Evolutionary conservation across 2,113 vertebrate species (phyloP).

Genomic region (Terrapene triunguis): DNA sequence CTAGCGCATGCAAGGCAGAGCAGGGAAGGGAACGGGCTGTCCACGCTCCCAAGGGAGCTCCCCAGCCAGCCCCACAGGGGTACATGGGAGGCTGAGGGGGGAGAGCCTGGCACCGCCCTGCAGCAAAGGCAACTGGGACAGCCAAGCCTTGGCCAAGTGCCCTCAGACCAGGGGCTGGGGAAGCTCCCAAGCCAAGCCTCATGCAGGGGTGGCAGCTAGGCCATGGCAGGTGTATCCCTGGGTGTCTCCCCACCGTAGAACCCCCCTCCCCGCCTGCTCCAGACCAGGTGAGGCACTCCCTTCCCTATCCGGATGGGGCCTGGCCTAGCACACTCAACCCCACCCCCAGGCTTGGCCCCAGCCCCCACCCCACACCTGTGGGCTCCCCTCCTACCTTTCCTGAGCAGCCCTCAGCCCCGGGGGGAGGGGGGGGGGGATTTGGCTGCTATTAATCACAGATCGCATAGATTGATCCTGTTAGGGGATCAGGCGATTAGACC

Average conservation of each 20-base stretch:
- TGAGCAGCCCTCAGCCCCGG: no score
- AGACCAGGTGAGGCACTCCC: background rate
- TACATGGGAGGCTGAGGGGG: background rate
- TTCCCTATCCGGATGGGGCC: background rate
- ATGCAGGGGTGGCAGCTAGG: background rate
- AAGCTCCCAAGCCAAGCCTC: background rate
- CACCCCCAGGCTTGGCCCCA: no score
- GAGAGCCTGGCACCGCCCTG: background rate
- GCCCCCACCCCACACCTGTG: background rate
- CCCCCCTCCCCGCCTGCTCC: no score
- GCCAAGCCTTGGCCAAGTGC: background rate
- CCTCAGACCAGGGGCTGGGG: background rate
- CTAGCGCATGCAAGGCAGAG: background rate
- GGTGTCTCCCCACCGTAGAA: background rate
- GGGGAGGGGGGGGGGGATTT: background rate
- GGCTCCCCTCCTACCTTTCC: background rate
- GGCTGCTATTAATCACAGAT: constrained; percentile 42
- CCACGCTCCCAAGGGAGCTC: background rate
- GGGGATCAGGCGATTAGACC: constrained; percentile 68
- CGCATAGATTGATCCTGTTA: constrained; percentile 58
- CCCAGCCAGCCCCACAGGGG: background rate
- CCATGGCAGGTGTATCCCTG: background rate
- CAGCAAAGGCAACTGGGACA: background rate
- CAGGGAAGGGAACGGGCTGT: background rate
- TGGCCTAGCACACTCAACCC: background rate